A percentile compares a stretch with the other conserved stretches of the same genome.
Conservation (phyloP, 1,140 invertebrate species). For the Hyles vespertilio region DNA sequence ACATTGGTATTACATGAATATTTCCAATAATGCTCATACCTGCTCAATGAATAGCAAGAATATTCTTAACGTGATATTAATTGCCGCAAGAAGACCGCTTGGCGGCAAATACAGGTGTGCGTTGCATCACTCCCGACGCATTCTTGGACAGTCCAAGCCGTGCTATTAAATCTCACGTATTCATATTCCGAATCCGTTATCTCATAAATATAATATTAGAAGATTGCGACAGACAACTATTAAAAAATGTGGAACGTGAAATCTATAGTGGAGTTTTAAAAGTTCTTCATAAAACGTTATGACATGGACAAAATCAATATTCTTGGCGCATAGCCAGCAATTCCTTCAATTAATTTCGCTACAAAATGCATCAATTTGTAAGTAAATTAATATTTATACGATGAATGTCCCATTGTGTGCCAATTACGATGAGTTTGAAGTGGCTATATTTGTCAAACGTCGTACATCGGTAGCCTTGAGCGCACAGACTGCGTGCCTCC, state of each 20-base stretch:
- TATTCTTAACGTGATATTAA: conserved; percentile 57
- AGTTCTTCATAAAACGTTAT: no score
- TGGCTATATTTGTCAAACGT: conserved; percentile 10
- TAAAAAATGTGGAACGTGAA: no score
- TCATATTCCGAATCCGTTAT: conserved; percentile 2
- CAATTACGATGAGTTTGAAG: no score
- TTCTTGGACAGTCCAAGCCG: conserved; percentile 23
- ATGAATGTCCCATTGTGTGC: no score
- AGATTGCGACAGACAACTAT: not conserved
- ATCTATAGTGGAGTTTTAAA: no score
- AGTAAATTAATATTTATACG: no score
- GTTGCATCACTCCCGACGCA: conserved; percentile 45
- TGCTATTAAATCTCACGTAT: not conserved
- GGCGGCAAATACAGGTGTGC: conserved; percentile 54
- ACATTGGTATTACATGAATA: not conserved
- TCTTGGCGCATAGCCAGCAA: no score
- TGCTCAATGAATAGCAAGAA: conserved; percentile 29
- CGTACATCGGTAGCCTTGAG: conserved; percentile 23
- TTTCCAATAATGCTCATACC: conserved; percentile 3
- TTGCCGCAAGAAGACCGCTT: conserved; percentile 53
- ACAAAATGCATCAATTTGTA: no score
- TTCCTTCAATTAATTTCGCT: no score
- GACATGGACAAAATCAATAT: no score
- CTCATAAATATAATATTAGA: conserved; percentile 2
- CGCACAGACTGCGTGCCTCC: conserved; percentile 31